Evolutionary conservation across 2,113 vertebrate genomes (phyloP).

Genomic region (Anser cygnoides): DNA sequence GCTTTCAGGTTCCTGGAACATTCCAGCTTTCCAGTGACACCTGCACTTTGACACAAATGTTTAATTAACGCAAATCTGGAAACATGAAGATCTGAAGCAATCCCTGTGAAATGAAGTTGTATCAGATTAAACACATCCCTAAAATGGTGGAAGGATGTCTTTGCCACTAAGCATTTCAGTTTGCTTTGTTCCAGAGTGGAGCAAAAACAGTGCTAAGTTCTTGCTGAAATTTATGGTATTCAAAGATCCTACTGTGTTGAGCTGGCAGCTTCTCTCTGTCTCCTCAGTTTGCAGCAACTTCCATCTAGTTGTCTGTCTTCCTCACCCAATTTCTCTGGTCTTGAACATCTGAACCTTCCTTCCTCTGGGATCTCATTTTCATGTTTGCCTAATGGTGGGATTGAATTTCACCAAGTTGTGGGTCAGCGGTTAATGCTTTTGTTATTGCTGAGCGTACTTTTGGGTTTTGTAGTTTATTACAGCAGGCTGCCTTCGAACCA

Average conservation of each 20-base stretch:
- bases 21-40: background rate
- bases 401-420: slow-evolving; percentile 72
- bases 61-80: background rate
- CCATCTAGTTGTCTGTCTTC: background rate
- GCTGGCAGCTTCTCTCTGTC: background rate
- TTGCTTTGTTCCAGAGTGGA: background rate
- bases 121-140: background rate
- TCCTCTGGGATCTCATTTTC: slow-evolving; percentile 70
- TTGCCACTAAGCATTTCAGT: background rate
- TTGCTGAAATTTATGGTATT: slow-evolving; percentile 8
- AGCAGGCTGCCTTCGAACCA: slow-evolving; percentile 54
- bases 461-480: slow-evolving; percentile 59
- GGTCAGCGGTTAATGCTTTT: slow-evolving; percentile 75
- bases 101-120: background rate
- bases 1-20: background rate
- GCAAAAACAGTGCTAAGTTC: background rate
- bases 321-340: background rate
- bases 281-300: background rate
- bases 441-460: slow-evolving; percentile 74
- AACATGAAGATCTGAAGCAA: background rate
- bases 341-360: slow-evolving; percentile 55
- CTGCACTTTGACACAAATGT: background rate
- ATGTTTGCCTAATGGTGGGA: slow-evolving; percentile 72
- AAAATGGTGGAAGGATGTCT: background rate
- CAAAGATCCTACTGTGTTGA: background rate